Evolutionary conservation across 2,888 invertebrate genomes (phyloP), one percentile per base, ranked within the genome.

Genomic region (Scrobipalpa atriplicella): DNA sequence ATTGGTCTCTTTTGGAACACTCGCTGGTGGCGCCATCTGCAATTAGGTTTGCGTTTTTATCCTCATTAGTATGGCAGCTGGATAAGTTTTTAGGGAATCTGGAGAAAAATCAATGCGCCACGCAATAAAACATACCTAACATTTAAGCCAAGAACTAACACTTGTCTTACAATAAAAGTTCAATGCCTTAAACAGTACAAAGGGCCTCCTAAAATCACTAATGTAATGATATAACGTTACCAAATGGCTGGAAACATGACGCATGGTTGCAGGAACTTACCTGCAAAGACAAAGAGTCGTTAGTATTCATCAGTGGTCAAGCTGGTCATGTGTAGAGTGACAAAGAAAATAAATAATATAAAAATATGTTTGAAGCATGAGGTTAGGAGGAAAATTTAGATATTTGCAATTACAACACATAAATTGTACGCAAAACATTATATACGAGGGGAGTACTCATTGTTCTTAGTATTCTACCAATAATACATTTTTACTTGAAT

Each of bases 251-350:
- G 66, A 68, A 68, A 51, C 54, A 52, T 63, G 63, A 63, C 52
- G 52, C 63, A 63, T 51, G 10, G 19, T 21, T 29, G 16, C 68
- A 66, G 74, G 54, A 73, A 80, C 80, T 79, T 80, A 79, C 86
- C 84, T 86, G 84, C 16, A 47, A 80, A 75, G 70, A 76, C 75
- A 74, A 56, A 66, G 68, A 47, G 63, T 41, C 67, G 66, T 65
- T 62, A 68, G 66, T 62, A 64, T 67, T 70, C 64, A 63, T 63
- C 41, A 29, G 16, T 29, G 8, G 38, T 52, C 11, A 47, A 1
- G 5, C 6, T 47, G 47, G 29, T 16, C 47, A 47, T n/a, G n/a
- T 47, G n/a, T 47, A 47, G 47, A 43, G 47, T 47, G 47, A 47
- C 47, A 47, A 47, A 47, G n/a, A 10, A 47, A 47, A 47, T 47